A percentile compares a stretch with the other conserved stretches of the same genome.
Evolutionary conservation across 2,888 invertebrate species (phyloP).

Genomic region (Rotaria socialis): DNA sequence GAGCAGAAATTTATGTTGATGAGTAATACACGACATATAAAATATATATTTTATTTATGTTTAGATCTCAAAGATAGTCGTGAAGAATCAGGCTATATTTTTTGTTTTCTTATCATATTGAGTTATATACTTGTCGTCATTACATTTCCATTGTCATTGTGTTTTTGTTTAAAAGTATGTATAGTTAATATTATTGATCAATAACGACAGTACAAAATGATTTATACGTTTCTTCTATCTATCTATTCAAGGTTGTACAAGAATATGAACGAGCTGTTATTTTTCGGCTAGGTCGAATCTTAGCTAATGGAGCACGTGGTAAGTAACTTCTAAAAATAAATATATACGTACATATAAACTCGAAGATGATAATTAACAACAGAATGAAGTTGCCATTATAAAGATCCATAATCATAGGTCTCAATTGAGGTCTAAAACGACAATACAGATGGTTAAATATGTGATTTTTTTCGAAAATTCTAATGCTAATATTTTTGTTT

Average conservation of each 20-base stretch:
- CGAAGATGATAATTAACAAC: background rate
- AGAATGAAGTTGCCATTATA: background rate
- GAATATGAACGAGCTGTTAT: slow-evolving; percentile 87
- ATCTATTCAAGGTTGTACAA: slow-evolving; percentile 65
- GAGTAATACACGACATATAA: background rate
- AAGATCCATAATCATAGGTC: background rate
- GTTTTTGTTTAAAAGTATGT: slow-evolving; percentile 42
- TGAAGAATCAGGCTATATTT: slow-evolving; percentile 21
- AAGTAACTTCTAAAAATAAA: background rate
- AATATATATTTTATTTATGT: background rate
- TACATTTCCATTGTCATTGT: slow-evolving; percentile 46
- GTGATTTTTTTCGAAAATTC: too few species aligned
- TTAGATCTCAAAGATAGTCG: background rate
- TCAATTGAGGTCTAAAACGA: background rate
- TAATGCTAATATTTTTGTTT: too few species aligned
- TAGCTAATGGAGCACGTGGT: slow-evolving; percentile 84
- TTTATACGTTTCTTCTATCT: background rate
- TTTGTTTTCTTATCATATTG: background rate
- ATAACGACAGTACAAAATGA: background rate
- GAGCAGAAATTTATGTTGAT: background rate
- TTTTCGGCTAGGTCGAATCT: slow-evolving; percentile 80
- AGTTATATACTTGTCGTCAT: slow-evolving; percentile 39
- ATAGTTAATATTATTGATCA: background rate
- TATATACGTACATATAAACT: background rate
- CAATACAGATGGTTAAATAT: too few species aligned